Conservation (phyloP, 2,797 vertebrate species). For the Alca torda region DNA sequence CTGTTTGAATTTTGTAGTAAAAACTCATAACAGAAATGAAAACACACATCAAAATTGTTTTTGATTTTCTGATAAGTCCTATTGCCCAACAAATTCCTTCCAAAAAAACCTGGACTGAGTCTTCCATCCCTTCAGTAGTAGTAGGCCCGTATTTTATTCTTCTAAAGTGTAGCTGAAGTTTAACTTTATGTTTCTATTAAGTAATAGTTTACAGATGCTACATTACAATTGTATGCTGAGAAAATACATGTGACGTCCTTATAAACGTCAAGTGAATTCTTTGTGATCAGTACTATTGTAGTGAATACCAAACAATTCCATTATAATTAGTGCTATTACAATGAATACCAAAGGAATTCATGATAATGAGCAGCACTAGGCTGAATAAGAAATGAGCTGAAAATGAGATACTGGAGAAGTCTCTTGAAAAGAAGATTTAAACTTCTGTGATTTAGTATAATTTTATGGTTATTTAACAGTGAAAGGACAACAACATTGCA, state of each 20-base stretch:
- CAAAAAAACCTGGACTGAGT: not conserved
- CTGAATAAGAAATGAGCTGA: slow-evolving; percentile 57
- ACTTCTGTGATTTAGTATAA: not conserved
- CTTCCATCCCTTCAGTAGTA: not conserved
- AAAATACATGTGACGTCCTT: not conserved
- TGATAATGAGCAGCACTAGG: slow-evolving; percentile 15
- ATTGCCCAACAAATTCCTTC: not conserved
- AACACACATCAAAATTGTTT: not conserved
- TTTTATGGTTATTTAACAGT: not conserved
- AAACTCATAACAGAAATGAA: not conserved
- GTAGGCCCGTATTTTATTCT: not conserved
- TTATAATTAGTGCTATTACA: slow-evolving; percentile 59
- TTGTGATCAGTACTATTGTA: slow-evolving; percentile 30
- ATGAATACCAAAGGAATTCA: slow-evolving; percentile 42
- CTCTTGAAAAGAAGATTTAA: not conserved
- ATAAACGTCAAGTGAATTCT: slow-evolving; percentile 43
- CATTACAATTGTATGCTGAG: slow-evolving; percentile 20
- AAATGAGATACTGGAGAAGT: not conserved
- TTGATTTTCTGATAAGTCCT: not conserved
- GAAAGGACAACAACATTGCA: not conserved
- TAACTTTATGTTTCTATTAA: slow-evolving; percentile 29
- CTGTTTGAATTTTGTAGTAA: not conserved
- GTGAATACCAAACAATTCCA: slow-evolving; percentile 56
- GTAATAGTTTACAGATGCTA: slow-evolving; percentile 43
- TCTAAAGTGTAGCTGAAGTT: not conserved